phyloP scores from a whole-genome alignment of 2,797 vertebrate genomes.

The Lithobates pipiens region DNA sequence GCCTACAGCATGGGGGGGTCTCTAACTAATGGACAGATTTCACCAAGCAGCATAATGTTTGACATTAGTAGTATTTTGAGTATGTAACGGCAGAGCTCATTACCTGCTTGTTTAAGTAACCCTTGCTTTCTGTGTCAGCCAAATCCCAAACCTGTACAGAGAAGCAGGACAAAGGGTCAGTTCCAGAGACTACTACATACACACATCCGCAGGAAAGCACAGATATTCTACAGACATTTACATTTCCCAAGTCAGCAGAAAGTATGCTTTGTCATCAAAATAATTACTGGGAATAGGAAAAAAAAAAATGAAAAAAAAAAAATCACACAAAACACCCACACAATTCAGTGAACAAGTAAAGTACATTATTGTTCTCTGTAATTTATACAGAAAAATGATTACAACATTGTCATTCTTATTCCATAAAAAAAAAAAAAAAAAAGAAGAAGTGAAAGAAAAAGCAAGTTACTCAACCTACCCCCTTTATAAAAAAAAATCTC shows the following conservation, averaged over 20 bases:
- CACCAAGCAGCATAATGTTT: background rate
- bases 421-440: no score
- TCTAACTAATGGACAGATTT: background rate
- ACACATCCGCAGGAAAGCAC: background rate
- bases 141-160: constrained; percentile 95
- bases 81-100: background rate
- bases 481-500: no score
- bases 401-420: no score
- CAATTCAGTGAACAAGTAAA: no score
- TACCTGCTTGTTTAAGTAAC: constrained; percentile 96
- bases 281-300: no score
- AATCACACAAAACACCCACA: no score
- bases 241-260: constrained; percentile 1
- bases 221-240: background rate
- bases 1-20: no score
- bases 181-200: constrained; percentile 2
- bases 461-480: no score
- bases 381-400: no score
- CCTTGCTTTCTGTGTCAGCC: constrained; percentile 93
- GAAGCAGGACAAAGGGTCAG: constrained; percentile 39
- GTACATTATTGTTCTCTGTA: no score
- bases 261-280: background rate
- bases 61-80: background rate
- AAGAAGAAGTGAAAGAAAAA: no score
- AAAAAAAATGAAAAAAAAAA: no score